Conservation (phyloP, 53 echinoderm and acorn worm species). For the Luidia sarsii region DNA sequence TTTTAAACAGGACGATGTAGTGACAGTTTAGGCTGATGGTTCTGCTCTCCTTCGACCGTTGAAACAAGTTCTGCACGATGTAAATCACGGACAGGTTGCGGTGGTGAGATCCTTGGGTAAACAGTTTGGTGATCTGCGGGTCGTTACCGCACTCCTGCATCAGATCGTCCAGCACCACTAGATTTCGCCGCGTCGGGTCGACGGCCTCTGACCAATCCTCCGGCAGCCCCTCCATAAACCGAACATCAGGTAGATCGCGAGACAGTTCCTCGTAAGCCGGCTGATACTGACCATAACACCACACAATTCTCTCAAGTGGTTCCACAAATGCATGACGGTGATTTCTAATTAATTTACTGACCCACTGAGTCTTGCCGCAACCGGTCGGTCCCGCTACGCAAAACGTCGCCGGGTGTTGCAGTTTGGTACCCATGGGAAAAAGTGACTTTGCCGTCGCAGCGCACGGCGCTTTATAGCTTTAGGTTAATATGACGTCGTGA, state of each 20-base stretch:
- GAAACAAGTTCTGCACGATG: constrained; percentile 52
- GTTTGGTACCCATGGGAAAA: constrained; percentile 11
- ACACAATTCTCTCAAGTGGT: constrained; percentile 47
- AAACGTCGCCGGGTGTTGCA: constrained; percentile 38
- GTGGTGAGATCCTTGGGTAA: constrained; percentile 79
- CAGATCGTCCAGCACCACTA: constrained; percentile 73
- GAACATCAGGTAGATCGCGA: constrained; percentile 36
- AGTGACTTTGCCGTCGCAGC: no score
- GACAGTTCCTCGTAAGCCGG: constrained; percentile 38
- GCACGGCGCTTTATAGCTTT: neutral
- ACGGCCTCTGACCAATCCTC: constrained; percentile 41
- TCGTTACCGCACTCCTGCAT: constrained; percentile 34
- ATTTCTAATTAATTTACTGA: constrained; percentile 48
- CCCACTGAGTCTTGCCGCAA: constrained; percentile 55
- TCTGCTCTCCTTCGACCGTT: constrained; percentile 41
- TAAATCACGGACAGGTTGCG: constrained; percentile 62
- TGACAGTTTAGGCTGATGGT: no score
- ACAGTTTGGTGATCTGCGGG: constrained; percentile 59
- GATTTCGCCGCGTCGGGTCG: constrained; percentile 53
- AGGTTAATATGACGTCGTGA: neutral
- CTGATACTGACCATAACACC: constrained; percentile 63
- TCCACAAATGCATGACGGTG: constrained; percentile 44
- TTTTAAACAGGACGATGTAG: constrained; percentile 61
- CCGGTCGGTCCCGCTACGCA: constrained; percentile 54
- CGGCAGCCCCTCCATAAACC: constrained; percentile 59